A percentile compares a stretch with the other conserved stretches of the same genome.
Evolutionary conservation across 2,797 vertebrate species (phyloP).

Genomic region (Heterohyrax brucei): DNA sequence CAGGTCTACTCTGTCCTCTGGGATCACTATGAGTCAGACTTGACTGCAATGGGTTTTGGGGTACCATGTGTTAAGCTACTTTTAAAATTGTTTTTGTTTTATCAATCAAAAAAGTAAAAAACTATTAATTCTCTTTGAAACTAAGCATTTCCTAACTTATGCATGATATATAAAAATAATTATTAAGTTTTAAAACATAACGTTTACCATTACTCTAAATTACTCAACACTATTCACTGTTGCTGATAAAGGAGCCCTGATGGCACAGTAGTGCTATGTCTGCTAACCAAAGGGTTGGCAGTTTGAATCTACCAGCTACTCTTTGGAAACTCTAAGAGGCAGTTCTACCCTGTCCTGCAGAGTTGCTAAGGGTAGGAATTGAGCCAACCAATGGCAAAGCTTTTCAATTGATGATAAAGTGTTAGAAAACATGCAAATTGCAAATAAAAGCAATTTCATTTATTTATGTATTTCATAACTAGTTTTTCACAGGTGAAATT

Average conservation of each 20-base stretch:
- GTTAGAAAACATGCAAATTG: not conserved
- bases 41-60: too few relatives aligned
- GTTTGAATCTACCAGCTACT: too few relatives aligned
- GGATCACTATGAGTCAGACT: too few relatives aligned
- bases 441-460: not conserved
- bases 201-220: not conserved
- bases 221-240: not conserved
- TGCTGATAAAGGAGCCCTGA: too few relatives aligned
- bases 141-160: not conserved
- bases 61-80: not conserved
- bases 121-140: not conserved
- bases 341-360: too few relatives aligned
- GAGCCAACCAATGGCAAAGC: too few relatives aligned
- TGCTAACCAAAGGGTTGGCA: too few relatives aligned
- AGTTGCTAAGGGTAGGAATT: too few relatives aligned
- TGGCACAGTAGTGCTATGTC: too few relatives aligned
- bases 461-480: not conserved
- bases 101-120: not conserved
- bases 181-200: not conserved
- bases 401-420: too few relatives aligned
- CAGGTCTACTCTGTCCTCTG: too few relatives aligned
- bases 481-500: not conserved
- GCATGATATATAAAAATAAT: not conserved
- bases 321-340: too few relatives aligned
- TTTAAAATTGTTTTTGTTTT: slow-evolving; percentile 56